Conservation (phyloP, 2,888 invertebrate genomes). For the Andrena chrysosceles region DNA sequence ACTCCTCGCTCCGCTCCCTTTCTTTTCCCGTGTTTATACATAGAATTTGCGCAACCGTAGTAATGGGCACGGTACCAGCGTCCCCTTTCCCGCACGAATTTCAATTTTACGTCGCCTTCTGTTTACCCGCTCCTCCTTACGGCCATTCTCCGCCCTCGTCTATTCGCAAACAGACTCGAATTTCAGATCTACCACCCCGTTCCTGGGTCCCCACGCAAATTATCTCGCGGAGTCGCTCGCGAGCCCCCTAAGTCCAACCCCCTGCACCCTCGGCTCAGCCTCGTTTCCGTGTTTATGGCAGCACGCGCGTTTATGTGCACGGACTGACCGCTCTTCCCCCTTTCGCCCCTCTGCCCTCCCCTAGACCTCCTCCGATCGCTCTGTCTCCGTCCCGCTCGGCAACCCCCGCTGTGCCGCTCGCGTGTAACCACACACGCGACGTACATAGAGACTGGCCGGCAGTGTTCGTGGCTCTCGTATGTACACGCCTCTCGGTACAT, state of each 20-base stretch:
- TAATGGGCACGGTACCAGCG: neutral
- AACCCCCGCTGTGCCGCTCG: neutral
- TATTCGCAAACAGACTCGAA: neutral
- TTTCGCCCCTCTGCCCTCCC: neutral
- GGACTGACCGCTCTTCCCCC: conserved; percentile 26
- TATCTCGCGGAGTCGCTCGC: conserved; percentile 7
- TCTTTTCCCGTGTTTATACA: neutral
- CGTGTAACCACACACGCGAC: conserved; percentile 46
- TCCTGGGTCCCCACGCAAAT: conserved; percentile 2
- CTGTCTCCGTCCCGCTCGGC: neutral
- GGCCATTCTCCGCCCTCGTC: neutral
- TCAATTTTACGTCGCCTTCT: neutral
- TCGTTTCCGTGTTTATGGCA: conserved; percentile 54
- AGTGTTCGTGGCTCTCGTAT: conserved; percentile 38
- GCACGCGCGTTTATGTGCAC: conserved; percentile 52
- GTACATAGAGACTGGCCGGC: neutral
- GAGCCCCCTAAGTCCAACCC: neutral
- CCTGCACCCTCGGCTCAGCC: conserved; percentile 4
- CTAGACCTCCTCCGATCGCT: neutral
- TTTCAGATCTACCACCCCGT: neutral
- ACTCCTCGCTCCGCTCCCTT: neutral
- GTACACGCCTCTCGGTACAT: conserved; percentile 63
- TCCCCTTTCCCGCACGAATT: neutral
- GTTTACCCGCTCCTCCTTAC: neutral
- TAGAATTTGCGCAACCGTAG: conserved; percentile 17